Evolutionary conservation across 2,113 vertebrate genomes (phyloP).

Genomic region (Rhabdornis inornatus): DNA sequence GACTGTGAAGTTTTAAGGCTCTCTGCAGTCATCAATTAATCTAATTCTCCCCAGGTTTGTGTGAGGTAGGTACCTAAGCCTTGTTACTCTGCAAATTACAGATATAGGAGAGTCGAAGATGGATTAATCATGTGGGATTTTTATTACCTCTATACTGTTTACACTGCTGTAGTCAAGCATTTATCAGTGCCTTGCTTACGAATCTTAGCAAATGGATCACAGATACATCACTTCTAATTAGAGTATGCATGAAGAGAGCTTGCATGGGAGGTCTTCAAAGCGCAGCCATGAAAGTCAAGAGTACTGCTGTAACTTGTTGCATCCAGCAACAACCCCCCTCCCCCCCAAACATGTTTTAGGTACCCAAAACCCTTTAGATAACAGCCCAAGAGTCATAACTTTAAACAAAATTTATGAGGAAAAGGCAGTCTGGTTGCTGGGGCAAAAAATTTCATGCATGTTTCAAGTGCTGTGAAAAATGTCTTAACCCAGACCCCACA

Average conservation of each 20-base stretch:
- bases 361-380: not conserved
- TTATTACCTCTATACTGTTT: not conserved
- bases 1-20: not conserved
- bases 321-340: not conserved
- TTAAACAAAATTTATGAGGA: not conserved
- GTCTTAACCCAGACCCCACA: not conserved
- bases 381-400: not conserved
- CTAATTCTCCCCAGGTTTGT: not conserved
- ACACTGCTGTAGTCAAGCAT: not conserved
- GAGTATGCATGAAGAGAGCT: not conserved
- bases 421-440: not conserved
- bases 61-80: not conserved
- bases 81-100: not conserved
- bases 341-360: not conserved
- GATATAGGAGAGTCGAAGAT: not conserved
- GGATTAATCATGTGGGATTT: not conserved
- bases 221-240: not conserved
- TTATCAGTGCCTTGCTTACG: not conserved
- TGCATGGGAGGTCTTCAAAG: not conserved
- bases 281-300: not conserved
- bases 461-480: not conserved
- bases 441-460: not conserved
- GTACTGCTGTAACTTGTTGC: not conserved
- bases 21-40: not conserved
- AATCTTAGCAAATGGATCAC: not conserved